Base-by-base conservation (phyloP, 2,113 vertebrate species). In the Rhabdomys dilectus region DNA sequence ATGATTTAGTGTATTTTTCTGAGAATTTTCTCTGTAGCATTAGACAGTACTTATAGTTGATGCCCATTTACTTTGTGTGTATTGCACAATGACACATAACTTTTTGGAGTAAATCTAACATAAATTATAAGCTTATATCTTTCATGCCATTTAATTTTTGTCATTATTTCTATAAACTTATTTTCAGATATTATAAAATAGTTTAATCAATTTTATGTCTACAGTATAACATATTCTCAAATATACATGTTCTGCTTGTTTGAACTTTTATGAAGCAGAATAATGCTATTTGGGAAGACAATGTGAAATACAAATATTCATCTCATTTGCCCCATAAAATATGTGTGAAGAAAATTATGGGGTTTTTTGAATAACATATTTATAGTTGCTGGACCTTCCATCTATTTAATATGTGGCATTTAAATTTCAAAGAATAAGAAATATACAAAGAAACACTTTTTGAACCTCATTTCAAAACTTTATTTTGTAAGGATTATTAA, bases 171-270 rank as follows among this genome's bases (percentile, higher is more conserved):
- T 13, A 85, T 0, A 73, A 42, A 78, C 1, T 87, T 80, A 26
- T 60, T 89, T 85, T 60, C 16, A 80, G 90, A 90, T 56, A n/a
- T 90, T 96, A 31, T 94, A 76, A 80, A 66, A 75, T 34, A 89
- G 95, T 84, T 93, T 66, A 93, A 78, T 9, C 21, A 58, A 88
- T 88, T 90, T 95, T 95, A 66, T 64, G 76, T n/a, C 16, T 72
- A 10, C 1, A 92, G 48, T 88, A 1, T 56, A 88, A 95, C 77
- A 88, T 85, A 90, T 95, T 82, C 68, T 93, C 89, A 91, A 89
- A 26, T 73, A 78, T 9, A n/a, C 36, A 92, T 78, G 78, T 80
- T 94, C 53, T 72, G 22, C 12, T 24, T 45, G 53, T 88, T 84
- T 81, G 45, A 87, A 15, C 7, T 91, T 87, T 51, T 48, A 1